Conservation (phyloP, 2,797 vertebrate species). For the Peromyscus aztecus region DNA sequence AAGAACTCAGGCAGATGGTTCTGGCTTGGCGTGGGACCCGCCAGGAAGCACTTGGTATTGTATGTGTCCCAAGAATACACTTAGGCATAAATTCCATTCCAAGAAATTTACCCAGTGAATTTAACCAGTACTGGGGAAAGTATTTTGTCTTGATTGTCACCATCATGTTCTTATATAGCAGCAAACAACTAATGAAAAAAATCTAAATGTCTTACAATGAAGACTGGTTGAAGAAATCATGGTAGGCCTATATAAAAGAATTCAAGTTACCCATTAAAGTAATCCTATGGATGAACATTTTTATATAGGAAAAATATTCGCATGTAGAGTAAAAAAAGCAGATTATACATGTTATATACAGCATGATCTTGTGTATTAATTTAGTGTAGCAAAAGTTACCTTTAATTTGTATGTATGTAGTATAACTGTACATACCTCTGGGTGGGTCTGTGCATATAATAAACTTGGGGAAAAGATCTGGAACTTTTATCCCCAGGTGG, state of each 20-base stretch:
- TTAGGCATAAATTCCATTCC: not conserved
- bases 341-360: not conserved
- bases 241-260: not conserved
- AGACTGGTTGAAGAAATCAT: not conserved
- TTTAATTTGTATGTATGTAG: conserved; percentile 4
- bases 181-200: conserved; percentile 30
- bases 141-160: not conserved
- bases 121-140: conserved; percentile 5
- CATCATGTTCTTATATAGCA: conserved; percentile 20
- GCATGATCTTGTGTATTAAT: not conserved
- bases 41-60: not conserved
- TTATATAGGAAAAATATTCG: not conserved
- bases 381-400: not conserved
- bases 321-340: not conserved
- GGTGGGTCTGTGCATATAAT: not conserved
- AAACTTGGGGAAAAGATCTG: not conserved
- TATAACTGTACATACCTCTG: not conserved
- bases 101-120: conserved; percentile 50
- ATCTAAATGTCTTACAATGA: not conserved
- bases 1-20: not conserved
- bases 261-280: conserved; percentile 25
- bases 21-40: not conserved
- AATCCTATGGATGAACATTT: not conserved
- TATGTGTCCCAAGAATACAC: not conserved
- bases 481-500: not conserved